phyloP scores from a whole-genome alignment of 2,797 vertebrate species.

The Emydoidea blandingii region DNA sequence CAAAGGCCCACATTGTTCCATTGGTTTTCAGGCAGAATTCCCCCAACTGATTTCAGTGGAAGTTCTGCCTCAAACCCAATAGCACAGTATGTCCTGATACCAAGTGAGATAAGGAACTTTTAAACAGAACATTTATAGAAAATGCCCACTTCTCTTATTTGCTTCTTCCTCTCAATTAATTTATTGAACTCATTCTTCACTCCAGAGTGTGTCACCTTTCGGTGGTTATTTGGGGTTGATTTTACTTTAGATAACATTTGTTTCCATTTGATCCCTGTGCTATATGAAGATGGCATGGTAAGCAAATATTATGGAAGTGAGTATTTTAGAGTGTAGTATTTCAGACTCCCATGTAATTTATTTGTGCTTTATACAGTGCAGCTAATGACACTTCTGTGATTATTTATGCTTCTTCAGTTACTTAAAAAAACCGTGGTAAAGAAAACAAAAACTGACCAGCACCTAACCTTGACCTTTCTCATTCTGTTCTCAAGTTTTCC shows the following conservation, averaged over 20 bases:
- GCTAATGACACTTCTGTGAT: not conserved
- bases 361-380: not conserved
- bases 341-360: not conserved
- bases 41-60: not conserved
- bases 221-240: not conserved
- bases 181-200: not conserved
- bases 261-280: not conserved
- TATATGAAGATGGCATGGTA: not conserved
- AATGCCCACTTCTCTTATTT: not conserved
- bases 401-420: not conserved
- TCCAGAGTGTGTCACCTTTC: not conserved
- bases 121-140: not conserved
- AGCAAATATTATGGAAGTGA: not conserved
- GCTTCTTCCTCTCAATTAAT: not conserved
- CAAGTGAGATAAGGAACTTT: not conserved
- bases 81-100: not conserved
- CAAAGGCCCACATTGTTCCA: not conserved
- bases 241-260: not conserved
- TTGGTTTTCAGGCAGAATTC: not conserved
- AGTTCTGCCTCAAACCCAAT: not conserved
- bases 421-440: not conserved
- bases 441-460: not conserved
- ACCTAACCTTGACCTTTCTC: slow-evolving; percentile 29
- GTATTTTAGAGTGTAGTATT: not conserved
- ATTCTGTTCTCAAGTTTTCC: not conserved